A percentile compares a stretch with the other conserved stretches of the same genome.
phyloP scores from a whole-genome alignment of 2,888 invertebrate genomes.

The Dasypolia templi region DNA sequence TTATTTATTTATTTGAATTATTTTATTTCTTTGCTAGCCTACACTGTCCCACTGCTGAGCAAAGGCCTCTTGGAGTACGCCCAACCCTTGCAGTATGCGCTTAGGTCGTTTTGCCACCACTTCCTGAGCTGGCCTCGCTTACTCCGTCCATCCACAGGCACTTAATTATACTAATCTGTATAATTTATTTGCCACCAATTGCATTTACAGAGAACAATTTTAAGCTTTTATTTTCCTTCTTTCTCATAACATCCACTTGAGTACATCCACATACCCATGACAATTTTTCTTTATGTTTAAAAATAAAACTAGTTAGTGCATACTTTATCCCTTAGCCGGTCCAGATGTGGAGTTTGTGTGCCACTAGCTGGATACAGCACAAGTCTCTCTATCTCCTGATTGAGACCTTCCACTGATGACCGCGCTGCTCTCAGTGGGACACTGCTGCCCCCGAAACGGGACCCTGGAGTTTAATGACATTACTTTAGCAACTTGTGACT shows the following conservation, averaged over 20 bases:
- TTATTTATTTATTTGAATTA: too few relatives aligned
- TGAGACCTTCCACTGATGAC: constrained; percentile 96
- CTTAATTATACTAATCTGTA: too few relatives aligned
- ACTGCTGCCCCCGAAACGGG: constrained; percentile 85
- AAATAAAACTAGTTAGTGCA: constrained; percentile 13
- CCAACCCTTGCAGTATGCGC: too few relatives aligned
- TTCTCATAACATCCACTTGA: background rate
- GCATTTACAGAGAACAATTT: background rate
- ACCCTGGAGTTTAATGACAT: constrained; percentile 76
- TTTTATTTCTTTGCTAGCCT: too few relatives aligned
- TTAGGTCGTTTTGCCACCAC: too few relatives aligned
- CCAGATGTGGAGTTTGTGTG: constrained; percentile 86
- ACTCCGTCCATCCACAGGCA: too few relatives aligned
- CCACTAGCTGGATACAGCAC: constrained; percentile 91
- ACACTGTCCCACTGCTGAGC: too few relatives aligned
- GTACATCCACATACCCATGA: background rate
- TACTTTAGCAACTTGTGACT: background rate
- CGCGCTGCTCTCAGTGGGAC: constrained; percentile 93
- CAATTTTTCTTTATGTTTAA: background rate
- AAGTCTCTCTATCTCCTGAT: constrained; percentile 96
- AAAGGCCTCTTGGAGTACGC: too few relatives aligned
- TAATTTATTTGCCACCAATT: too few relatives aligned
- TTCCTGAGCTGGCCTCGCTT: too few relatives aligned
- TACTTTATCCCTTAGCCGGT: constrained; percentile 92
- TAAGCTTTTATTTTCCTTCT: background rate